A percentile compares a stretch with the other conserved stretches of the same genome.
Conservation (phyloP, 2,113 vertebrate genomes). For the Microtus richardsoni region DNA sequence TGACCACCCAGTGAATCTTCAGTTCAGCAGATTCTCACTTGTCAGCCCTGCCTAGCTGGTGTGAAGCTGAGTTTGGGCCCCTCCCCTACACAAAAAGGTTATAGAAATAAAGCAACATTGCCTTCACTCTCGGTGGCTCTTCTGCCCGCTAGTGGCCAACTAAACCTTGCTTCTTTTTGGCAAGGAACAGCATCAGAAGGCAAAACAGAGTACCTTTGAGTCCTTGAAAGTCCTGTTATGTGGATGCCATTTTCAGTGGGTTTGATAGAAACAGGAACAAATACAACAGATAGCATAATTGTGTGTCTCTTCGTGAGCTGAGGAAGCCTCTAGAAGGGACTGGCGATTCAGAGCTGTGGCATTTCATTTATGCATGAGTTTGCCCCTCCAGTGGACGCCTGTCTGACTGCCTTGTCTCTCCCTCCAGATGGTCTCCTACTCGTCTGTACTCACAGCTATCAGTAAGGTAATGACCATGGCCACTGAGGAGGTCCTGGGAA, state of each 20-base stretch:
- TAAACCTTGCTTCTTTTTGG: not conserved
- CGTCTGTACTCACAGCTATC: slow-evolving; percentile 95
- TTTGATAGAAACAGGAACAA: not conserved
- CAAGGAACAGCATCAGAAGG: not conserved
- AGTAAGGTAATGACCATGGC: slow-evolving; percentile 91
- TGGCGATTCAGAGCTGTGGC: not conserved
- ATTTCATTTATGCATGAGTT: not conserved
- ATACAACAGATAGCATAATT: not conserved
- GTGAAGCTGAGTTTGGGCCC: not conserved
- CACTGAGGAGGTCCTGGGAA: not conserved
- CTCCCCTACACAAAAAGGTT: not conserved
- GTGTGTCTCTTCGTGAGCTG: not conserved
- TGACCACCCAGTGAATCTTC: no score
- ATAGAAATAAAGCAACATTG: not conserved
- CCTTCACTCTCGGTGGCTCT: not conserved
- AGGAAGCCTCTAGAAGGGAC: not conserved
- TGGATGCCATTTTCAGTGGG: not conserved
- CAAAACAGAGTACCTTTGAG: not conserved
- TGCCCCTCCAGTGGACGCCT: not conserved
- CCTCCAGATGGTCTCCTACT: slow-evolving; percentile 97
- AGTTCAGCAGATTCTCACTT: not conserved
- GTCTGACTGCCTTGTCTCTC: slow-evolving; percentile 19
- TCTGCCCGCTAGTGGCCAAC: not conserved
- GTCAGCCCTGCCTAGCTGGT: not conserved
- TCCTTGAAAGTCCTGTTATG: not conserved